These are phyloP conservation scores for Polyommatus icarus DNA, from an alignment of 2,888 invertebrate genomes.

Conservation along the genomic window DNA sequence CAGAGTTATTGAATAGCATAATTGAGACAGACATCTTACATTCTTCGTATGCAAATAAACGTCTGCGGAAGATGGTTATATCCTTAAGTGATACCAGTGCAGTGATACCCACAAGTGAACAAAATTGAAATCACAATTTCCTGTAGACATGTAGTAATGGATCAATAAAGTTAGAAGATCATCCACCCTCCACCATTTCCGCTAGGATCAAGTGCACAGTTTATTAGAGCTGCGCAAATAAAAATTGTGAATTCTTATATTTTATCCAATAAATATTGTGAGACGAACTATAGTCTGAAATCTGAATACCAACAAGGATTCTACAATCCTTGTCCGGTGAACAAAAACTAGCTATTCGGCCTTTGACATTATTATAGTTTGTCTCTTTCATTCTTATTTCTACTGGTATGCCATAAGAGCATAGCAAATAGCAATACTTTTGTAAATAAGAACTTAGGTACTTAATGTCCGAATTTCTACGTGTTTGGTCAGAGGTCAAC, in stretches of 20 bases:
- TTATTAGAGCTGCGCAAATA: not conserved
- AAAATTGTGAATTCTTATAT: not conserved
- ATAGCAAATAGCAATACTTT: too few species aligned
- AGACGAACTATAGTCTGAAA: too few species aligned
- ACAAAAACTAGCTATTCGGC: too few species aligned
- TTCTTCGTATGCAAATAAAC: constrained; percentile 29
- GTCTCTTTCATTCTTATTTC: too few species aligned
- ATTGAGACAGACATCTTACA: constrained; percentile 18
- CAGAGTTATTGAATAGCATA: not conserved
- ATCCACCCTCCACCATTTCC: not conserved
- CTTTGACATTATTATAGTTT: too few species aligned
- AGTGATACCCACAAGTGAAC: constrained; percentile 24
- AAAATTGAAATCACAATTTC: constrained; percentile 28
- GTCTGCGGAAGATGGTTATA: not conserved
- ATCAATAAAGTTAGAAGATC: constrained; percentile 17
- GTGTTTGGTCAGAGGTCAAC: not conserved
- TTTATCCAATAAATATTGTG: too few species aligned
- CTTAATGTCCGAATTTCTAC: not conserved
- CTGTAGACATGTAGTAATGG: constrained; percentile 4
- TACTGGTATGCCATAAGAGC: too few species aligned
- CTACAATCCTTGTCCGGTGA: too few species aligned
- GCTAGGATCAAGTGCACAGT: not conserved
- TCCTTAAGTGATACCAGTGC: not conserved
- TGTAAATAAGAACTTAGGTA: too few species aligned
- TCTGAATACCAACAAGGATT: too few species aligned